A percentile compares a stretch with the other conserved stretches of the same genome.
These are phyloP conservation scores for Bergia sp. DNA, from an alignment of 92 coral and sea anemone genomes.

Conservation along the genomic window DNA sequence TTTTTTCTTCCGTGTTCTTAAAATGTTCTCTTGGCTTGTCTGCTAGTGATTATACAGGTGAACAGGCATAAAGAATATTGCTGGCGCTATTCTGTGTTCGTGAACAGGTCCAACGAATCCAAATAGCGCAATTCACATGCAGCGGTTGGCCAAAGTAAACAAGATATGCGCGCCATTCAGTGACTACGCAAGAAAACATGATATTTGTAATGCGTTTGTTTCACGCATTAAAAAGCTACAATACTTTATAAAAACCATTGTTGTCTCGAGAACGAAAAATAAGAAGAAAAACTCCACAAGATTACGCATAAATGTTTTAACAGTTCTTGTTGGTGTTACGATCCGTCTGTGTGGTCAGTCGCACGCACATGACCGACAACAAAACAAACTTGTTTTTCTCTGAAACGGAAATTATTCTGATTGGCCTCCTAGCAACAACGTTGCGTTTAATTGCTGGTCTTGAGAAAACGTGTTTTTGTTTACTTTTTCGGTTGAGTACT, in stretches of 20 bases:
- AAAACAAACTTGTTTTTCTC: neutral
- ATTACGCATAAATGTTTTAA: neutral
- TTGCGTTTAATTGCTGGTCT: neutral
- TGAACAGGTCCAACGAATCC: no score
- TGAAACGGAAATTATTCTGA: neutral
- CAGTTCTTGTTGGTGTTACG: neutral
- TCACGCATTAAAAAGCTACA: neutral
- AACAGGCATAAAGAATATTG: no score
- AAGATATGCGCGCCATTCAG: no score
- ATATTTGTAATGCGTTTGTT: neutral
- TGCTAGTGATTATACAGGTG: neutral
- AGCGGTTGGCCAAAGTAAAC: no score
- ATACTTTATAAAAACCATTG: neutral
- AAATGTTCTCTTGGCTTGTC: neutral
- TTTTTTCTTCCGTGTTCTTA: neutral
- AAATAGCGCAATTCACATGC: no score
- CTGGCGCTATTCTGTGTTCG: no score
- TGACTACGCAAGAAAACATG: neutral
- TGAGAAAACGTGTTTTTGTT: neutral
- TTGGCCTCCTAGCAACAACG: neutral
- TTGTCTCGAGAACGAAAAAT: no score
- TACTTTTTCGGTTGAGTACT: neutral
- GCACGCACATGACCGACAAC: neutral
- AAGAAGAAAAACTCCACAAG: neutral
- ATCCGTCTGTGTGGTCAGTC: neutral